These are phyloP conservation scores for Anthophora plumipes DNA, from an alignment of 2,888 invertebrate genomes.

Conservation along the genomic window DNA sequence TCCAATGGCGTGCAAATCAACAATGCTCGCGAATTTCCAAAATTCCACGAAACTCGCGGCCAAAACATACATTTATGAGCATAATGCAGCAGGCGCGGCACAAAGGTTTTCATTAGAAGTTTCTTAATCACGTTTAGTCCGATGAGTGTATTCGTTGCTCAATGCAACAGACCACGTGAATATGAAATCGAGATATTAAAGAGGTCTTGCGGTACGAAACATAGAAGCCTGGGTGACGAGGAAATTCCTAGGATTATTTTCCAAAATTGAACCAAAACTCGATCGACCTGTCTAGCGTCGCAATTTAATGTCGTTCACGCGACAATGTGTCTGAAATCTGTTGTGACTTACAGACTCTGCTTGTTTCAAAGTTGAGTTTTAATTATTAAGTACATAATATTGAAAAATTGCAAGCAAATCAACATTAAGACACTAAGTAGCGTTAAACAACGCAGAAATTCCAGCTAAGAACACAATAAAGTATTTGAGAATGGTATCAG, in stretches of 20 bases:
- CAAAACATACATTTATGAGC: not conserved
- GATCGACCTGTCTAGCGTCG: slow-evolving; percentile 59
- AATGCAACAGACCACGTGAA: slow-evolving; percentile 4
- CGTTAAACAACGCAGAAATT: no score
- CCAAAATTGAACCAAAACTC: slow-evolving; percentile 71
- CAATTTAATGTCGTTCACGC: slow-evolving; percentile 16
- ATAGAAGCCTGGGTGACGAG: slow-evolving; percentile 52
- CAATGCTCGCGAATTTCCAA: not conserved
- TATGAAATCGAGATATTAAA: slow-evolving; percentile 26
- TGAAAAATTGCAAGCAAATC: no score
- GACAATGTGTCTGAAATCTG: not conserved
- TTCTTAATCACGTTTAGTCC: slow-evolving; percentile 17
- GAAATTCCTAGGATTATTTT: slow-evolving; percentile 62
- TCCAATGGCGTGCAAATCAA: not conserved
- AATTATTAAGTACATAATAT: no score
- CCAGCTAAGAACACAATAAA: no score
- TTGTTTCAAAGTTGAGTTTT: no score
- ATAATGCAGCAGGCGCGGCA: not conserved
- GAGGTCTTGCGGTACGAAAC: slow-evolving; percentile 36
- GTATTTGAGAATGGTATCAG: no score
- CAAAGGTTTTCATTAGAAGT: slow-evolving; percentile 26
- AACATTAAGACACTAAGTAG: no score
- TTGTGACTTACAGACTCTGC: not conserved
- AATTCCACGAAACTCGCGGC: not conserved
- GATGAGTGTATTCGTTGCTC: slow-evolving; percentile 1